These are phyloP conservation scores for Anolis apletophallus DNA, from an alignment of 2,797 vertebrate species.

Conservation along the genomic window DNA sequence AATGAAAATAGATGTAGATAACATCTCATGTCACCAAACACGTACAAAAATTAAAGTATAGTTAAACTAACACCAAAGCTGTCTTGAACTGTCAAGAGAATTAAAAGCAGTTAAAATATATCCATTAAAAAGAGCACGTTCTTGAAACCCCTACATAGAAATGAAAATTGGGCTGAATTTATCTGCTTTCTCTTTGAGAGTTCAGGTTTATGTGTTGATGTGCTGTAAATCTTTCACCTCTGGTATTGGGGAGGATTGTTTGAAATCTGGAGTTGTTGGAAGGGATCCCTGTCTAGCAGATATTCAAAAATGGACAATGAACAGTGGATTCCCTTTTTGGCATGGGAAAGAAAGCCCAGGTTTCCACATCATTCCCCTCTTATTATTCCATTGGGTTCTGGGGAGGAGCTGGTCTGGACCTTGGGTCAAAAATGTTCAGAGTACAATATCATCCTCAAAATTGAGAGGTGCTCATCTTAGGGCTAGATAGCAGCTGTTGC, in stretches of 20 bases:
- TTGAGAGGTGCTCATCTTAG: conserved; percentile 11
- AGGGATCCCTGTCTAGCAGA: background rate
- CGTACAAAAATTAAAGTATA: too few relatives aligned
- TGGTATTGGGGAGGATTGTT: background rate
- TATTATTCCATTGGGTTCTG: background rate
- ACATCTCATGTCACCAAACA: too few relatives aligned
- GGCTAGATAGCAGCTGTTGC: background rate
- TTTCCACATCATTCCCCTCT: background rate
- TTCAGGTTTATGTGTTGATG: background rate
- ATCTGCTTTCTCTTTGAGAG: background rate
- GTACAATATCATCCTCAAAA: background rate
- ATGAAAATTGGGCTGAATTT: background rate
- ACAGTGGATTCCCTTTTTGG: background rate
- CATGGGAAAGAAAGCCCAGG: background rate
- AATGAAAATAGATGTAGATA: too few relatives aligned
- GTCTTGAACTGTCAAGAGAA: too few relatives aligned
- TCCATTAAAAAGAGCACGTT: too few relatives aligned
- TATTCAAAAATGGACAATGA: background rate
- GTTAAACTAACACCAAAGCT: too few relatives aligned
- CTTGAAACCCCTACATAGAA: too few relatives aligned
- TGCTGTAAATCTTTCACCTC: background rate
- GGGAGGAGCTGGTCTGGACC: background rate
- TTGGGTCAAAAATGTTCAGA: background rate
- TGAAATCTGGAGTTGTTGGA: background rate
- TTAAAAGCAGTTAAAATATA: too few relatives aligned